phyloP scores from a whole-genome alignment of 1,140 invertebrate genomes.

The Macrotrachela quadricornifera region DNA sequence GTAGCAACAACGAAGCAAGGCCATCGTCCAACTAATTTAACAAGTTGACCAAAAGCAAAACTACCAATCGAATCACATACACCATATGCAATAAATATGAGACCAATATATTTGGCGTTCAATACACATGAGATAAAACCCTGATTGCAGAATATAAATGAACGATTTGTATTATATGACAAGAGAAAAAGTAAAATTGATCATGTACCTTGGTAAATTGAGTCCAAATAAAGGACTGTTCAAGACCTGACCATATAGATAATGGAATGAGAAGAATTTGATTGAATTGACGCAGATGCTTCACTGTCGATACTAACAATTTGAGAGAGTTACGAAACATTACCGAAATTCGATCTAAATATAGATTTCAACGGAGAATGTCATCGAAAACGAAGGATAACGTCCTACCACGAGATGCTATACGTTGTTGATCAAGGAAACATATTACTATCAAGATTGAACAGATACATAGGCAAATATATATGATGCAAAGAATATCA shows the following conservation, averaged over 20 bases:
- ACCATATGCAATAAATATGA: conserved; percentile 83
- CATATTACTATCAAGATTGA: no score
- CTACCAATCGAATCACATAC: conserved; percentile 69
- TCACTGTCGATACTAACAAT: conserved; percentile 62
- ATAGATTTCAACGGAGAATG: no score
- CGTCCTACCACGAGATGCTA: no score
- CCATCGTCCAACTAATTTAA: conserved; percentile 68
- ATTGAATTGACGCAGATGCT: conserved; percentile 46
- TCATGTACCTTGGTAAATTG: conserved; percentile 70
- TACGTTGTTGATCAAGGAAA: no score
- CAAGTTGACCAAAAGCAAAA: conserved; percentile 62
- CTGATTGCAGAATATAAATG: no score
- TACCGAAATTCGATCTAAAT: no score
- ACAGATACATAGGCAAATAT: no score
- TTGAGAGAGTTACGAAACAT: conserved; percentile 32
- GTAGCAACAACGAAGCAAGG: conserved; percentile 54
- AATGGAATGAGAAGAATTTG: conserved; percentile 78
- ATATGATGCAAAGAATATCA: no score
- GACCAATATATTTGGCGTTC: conserved; percentile 49
- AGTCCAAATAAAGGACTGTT: conserved; percentile 79
- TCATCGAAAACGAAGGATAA: no score
- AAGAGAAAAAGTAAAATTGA: not conserved
- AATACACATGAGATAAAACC: no score
- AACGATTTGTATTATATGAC: not conserved
- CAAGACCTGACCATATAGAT: conserved; percentile 84